Evolutionary conservation across 1,140 invertebrate genomes (phyloP).

Genomic region (Nephotettix cincticeps): DNA sequence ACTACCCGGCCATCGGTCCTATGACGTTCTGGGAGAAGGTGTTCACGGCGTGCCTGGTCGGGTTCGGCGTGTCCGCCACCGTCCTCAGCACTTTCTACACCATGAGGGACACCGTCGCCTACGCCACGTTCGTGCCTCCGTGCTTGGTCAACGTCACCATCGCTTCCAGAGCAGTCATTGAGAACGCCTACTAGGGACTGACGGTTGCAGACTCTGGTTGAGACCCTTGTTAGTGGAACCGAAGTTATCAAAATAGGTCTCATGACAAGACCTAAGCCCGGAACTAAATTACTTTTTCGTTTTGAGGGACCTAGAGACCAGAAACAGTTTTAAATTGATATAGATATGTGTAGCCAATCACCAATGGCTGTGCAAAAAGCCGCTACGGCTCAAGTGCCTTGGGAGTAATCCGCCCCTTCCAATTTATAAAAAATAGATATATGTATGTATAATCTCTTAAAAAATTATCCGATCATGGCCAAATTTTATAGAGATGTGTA

Average conservation of each 20-base stretch:
- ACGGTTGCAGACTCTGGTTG: neutral
- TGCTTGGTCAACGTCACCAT: slow-evolving; percentile 37
- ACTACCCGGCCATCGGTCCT: slow-evolving; percentile 19
- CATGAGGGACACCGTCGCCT: slow-evolving; percentile 32
- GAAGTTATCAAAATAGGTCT: neutral
- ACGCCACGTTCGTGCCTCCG: slow-evolving; percentile 37
- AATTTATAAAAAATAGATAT: neutral
- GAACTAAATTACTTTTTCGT: too few relatives aligned
- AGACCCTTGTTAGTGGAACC: neutral
- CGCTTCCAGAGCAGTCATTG: slow-evolving; percentile 34
- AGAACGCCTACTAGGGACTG: neutral
- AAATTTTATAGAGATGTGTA: too few relatives aligned
- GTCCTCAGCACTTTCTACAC: slow-evolving; percentile 32
- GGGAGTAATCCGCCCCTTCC: too few relatives aligned
- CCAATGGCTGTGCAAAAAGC: neutral
- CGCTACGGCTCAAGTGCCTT: too few relatives aligned
- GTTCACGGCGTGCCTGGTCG: slow-evolving; percentile 16
- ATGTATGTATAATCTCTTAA: neutral
- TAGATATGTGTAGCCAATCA: neutral
- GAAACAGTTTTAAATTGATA: neutral
- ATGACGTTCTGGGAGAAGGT: slow-evolving; percentile 10
- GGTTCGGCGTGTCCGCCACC: slow-evolving; percentile 33
- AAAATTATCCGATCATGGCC: too few relatives aligned
- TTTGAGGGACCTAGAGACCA: too few relatives aligned
- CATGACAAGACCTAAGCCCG: neutral